Conservation (phyloP, 2,888 invertebrate genomes). For the Phalera bucephala region DNA sequence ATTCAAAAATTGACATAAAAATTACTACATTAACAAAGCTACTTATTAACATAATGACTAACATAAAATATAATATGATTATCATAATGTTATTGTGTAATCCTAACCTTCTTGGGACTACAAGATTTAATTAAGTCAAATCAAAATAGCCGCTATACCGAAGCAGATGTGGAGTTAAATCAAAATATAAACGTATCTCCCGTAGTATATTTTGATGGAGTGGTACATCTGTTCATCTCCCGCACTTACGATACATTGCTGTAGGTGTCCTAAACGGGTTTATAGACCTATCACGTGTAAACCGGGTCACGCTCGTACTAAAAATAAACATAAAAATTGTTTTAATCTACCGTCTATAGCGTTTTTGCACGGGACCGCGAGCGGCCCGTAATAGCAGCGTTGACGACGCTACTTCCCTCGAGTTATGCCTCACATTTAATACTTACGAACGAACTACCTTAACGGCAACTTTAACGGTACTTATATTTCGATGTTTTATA, state of each 20-base stretch:
- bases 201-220: conserved; percentile 11
- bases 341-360: conserved; percentile 48
- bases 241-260: conserved; percentile 42
- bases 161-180: not conserved
- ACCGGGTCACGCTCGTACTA: conserved; percentile 52
- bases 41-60: conserved; percentile 11
- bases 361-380: conserved; percentile 48
- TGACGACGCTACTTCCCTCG: conserved; percentile 45
- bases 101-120: conserved; percentile 1
- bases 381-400: conserved; percentile 31
- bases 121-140: conserved; percentile 11
- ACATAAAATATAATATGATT: conserved; percentile 15
- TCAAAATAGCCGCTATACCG: not conserved
- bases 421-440: conserved; percentile 50
- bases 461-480: conserved; percentile 34
- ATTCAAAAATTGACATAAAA: too few relatives aligned
- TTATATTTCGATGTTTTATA: conserved; percentile 28
- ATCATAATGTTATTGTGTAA: conserved; percentile 9
- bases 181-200: conserved; percentile 1
- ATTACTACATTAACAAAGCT: conserved; percentile 9
- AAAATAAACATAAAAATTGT: conserved; percentile 57
- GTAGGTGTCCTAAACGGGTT: conserved; percentile 44
- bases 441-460: too few relatives aligned
- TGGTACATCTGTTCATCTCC: conserved; percentile 51
- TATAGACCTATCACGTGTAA: conserved; percentile 51